A percentile compares a stretch with the other conserved stretches of the same genome.
Conservation (phyloP, 2,888 invertebrate genomes). For the Lasioglossum marginatum region DNA sequence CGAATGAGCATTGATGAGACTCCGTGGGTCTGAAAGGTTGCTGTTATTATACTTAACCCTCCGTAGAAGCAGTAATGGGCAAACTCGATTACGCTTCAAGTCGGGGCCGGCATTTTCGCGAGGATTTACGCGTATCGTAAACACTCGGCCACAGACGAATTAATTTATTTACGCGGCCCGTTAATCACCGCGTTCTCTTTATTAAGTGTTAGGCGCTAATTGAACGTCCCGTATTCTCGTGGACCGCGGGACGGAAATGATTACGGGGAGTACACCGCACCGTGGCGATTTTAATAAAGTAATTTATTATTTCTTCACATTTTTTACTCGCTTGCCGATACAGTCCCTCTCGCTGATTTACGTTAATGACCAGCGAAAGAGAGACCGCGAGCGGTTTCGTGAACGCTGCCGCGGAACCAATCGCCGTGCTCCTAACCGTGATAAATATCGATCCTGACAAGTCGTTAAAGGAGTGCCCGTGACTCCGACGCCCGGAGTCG, state of each 20-base stretch:
- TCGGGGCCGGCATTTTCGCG: neutral
- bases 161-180: conserved; percentile 29
- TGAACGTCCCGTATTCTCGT: conserved; percentile 35
- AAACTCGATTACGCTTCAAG: neutral
- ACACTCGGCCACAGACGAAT: conserved; percentile 22
- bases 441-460: conserved; percentile 70
- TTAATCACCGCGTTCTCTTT: conserved; percentile 30
- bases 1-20: neutral
- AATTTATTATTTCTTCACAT: conserved; percentile 54
- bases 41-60: neutral
- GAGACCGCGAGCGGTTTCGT: conserved; percentile 57
- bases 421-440: conserved; percentile 57
- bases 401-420: conserved; percentile 52
- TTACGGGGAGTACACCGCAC: neutral
- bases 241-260: neutral
- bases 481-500: conserved; percentile 51
- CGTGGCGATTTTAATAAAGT: conserved; percentile 50
- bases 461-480: conserved; percentile 62
- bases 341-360: conserved; percentile 62
- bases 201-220: conserved; percentile 40
- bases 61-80: neutral
- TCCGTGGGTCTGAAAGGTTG: neutral
- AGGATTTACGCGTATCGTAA: conserved; percentile 33
- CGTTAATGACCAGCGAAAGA: conserved; percentile 61
- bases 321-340: conserved; percentile 23